phyloP scores from a whole-genome alignment of 2,888 invertebrate species.

The Agrotis ipsilon region DNA sequence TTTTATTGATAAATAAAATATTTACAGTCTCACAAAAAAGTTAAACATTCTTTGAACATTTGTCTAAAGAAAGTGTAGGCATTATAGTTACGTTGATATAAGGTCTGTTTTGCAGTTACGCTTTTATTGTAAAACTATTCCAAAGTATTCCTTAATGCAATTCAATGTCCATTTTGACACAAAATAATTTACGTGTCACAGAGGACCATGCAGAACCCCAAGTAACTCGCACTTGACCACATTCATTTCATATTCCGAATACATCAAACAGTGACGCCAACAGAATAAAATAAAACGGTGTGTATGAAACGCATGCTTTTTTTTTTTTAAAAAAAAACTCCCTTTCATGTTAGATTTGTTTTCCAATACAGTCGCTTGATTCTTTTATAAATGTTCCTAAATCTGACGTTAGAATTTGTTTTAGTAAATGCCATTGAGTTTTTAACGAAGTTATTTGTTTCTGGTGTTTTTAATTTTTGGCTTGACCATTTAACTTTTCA shows the following conservation, averaged over 20 bases:
- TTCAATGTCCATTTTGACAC: background rate
- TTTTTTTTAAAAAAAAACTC: slow-evolving; percentile 25
- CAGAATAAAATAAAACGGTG: slow-evolving; percentile 39
- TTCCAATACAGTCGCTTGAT: slow-evolving; percentile 5
- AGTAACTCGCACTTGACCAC: slow-evolving; percentile 9
- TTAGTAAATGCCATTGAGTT: background rate
- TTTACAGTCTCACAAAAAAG: too few species aligned
- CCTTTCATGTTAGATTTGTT: slow-evolving; percentile 44
- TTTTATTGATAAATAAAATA: too few species aligned
- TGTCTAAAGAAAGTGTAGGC: too few species aligned
- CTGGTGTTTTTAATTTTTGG: background rate
- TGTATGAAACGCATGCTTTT: slow-evolving; percentile 37
- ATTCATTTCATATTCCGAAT: slow-evolving; percentile 54
- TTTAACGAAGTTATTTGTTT: background rate
- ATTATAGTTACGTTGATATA: too few species aligned
- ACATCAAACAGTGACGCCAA: slow-evolving; percentile 29
- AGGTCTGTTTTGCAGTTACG: too few species aligned
- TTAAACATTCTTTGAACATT: too few species aligned
- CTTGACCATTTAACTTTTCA: too few species aligned
- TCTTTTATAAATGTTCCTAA: slow-evolving; percentile 8
- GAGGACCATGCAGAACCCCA: slow-evolving; percentile 7
- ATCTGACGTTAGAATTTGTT: background rate
- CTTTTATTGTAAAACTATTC: too few species aligned
- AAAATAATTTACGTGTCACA: background rate
- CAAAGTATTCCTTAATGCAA: background rate